Percentiles rank a stretch among this genome's conserved stretches.
Conservation (phyloP, 2,888 invertebrate genomes). For the Calliopum simillimum region DNA sequence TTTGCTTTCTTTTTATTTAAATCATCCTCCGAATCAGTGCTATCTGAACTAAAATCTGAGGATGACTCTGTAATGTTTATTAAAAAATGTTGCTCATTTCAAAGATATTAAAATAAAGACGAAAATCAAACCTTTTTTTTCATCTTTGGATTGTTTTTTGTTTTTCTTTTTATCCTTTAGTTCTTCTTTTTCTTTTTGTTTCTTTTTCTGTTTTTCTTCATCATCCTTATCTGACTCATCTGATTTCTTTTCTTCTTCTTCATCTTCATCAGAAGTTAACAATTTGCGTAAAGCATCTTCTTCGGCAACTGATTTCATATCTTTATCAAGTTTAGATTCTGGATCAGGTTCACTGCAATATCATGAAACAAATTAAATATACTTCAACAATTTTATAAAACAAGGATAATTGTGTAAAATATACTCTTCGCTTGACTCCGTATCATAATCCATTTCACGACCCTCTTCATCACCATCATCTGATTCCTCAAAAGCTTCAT, state of each 20-base stretch:
- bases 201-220: conserved; percentile 78
- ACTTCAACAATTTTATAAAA: not conserved
- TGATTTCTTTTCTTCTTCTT: conserved; percentile 84
- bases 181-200: conserved; percentile 71
- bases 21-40: conserved; percentile 78
- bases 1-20: conserved; percentile 66
- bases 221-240: conserved; percentile 82
- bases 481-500: conserved; percentile 94
- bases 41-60: conserved; percentile 79
- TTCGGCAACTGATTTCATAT: conserved; percentile 89
- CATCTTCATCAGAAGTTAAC: conserved; percentile 88
- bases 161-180: conserved; percentile 73
- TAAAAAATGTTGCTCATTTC: not conserved
- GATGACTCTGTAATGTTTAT: conserved; percentile 71
- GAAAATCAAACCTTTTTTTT: conserved; percentile 70
- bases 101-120: not conserved
- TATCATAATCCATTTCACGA: conserved; percentile 93
- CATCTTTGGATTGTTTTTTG: conserved; percentile 74
- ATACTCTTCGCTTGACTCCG: conserved; percentile 83
- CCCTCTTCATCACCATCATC: conserved; percentile 98
- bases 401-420: conserved; percentile 34
- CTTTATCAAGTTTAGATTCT: conserved; percentile 82
- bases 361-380: conserved; percentile 43
- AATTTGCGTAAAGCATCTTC: conserved; percentile 88
- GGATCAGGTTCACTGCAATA: conserved; percentile 74